Evolutionary conservation across 2,797 vertebrate genomes (phyloP).

Genomic region (Anisognathus igniventris): DNA sequence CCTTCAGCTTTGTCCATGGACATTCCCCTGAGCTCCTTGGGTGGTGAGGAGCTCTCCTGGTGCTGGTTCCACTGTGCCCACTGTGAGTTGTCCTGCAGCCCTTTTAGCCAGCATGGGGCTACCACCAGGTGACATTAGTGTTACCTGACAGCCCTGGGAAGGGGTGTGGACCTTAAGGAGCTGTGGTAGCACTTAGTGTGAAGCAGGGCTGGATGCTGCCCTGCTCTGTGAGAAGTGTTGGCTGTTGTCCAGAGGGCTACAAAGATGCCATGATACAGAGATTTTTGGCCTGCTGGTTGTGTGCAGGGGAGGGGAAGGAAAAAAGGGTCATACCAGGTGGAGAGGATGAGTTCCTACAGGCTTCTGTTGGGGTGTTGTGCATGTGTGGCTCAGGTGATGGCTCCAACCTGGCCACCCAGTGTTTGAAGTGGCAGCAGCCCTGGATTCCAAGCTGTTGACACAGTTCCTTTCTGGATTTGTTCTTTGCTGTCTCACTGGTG

Average conservation of each 20-base stretch:
- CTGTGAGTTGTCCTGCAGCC: neutral
- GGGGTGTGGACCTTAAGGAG: neutral
- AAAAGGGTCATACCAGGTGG: neutral
- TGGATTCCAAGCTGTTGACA: neutral
- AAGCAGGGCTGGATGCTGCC: neutral
- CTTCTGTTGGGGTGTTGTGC: rapidly evolving
- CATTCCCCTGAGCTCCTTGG: neutral
- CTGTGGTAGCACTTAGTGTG: neutral
- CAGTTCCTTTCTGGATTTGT: neutral
- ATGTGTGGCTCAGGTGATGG: neutral
- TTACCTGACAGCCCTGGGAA: rapidly evolving
- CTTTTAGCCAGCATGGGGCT: rapidly evolving
- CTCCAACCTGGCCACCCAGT: neutral
- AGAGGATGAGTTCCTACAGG: neutral
- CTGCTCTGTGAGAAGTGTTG: neutral
- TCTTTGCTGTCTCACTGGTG: neutral
- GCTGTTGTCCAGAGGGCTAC: neutral
- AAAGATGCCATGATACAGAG: neutral
- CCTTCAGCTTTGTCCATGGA: neutral
- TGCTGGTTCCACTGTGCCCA: neutral
- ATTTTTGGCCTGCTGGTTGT: neutral
- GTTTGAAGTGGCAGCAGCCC: neutral
- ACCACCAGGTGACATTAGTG: too few species aligned
- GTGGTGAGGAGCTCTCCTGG: neutral
- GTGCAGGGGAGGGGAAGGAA: neutral